A percentile compares a stretch with the other conserved stretches of the same genome.
Evolutionary conservation across 2,888 invertebrate species (phyloP).

Genomic region (Hyles lineata): DNA sequence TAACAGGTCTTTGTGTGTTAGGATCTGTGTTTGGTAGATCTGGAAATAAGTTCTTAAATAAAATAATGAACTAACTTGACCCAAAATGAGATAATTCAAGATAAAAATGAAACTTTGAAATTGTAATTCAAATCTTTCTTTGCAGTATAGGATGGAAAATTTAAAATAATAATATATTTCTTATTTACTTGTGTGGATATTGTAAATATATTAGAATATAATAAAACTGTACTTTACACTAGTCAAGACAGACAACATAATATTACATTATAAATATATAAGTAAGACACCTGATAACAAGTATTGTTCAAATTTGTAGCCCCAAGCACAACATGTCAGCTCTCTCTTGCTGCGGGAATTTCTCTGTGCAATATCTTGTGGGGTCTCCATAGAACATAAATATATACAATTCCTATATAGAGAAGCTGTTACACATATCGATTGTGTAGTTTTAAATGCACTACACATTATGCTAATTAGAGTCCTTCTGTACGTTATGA

Average conservation of each 20-base stretch:
- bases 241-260: no score
- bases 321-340: conserved; percentile 46
- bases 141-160: no score
- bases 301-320: conserved; percentile 50
- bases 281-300: conserved; percentile 48
- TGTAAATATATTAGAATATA: no score
- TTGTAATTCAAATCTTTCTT: no score
- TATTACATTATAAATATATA: neutral
- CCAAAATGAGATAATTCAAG: neutral
- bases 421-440: conserved; percentile 45
- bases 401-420: conserved; percentile 53
- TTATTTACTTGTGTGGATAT: no score
- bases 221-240: no score
- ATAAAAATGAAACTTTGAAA: no score
- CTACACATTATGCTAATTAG: conserved; percentile 53
- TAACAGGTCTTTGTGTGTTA: conserved; percentile 47
- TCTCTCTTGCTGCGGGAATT: conserved; percentile 38
- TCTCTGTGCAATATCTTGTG: conserved; percentile 38
- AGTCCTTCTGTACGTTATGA: conserved; percentile 54
- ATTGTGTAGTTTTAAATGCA: conserved; percentile 40
- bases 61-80: neutral
- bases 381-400: conserved; percentile 48
- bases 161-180: no score
- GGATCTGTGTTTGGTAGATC: conserved; percentile 47
- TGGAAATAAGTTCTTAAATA: conserved; percentile 38